Conservation (phyloP, 2,113 vertebrate genomes). For the Bucco capensis region DNA sequence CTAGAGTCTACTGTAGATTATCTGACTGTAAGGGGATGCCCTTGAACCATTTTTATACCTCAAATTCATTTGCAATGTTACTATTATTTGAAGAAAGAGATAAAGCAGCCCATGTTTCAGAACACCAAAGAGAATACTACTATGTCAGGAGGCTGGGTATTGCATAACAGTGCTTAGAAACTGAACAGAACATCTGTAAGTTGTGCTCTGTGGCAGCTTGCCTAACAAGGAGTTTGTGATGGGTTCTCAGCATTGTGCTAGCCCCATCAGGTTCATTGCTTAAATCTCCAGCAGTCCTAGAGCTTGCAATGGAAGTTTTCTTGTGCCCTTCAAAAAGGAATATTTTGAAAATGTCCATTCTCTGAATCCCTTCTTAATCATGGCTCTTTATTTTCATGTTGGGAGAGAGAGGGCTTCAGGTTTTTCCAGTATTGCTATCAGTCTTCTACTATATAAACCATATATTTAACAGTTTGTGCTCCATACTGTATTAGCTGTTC, state of each 20-base stretch:
- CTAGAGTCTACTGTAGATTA: not conserved
- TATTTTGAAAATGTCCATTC: not conserved
- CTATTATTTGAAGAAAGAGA: not conserved
- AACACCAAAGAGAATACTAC: not conserved
- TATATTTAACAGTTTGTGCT: not conserved
- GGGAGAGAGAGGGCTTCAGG: not conserved
- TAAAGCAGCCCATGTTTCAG: not conserved
- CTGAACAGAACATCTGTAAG: not conserved
- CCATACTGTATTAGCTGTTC: not conserved
- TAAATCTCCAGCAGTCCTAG: not conserved
- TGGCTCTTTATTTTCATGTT: not conserved
- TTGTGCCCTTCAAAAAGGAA: not conserved
- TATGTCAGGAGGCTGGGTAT: not conserved
- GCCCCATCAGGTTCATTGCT: not conserved
- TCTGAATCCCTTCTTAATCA: not conserved
- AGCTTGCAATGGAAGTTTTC: not conserved
- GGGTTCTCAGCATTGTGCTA: not conserved
- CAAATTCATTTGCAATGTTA: not conserved
- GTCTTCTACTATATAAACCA: not conserved
- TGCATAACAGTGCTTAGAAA: not conserved
- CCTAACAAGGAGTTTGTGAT: not conserved
- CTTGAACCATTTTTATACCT: not conserved
- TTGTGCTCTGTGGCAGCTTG: not conserved
- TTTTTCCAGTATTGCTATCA: not conserved
- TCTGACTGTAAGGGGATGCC: not conserved